phyloP scores from a whole-genome alignment of 2,888 invertebrate genomes.

The Elysia crispata region DNA sequence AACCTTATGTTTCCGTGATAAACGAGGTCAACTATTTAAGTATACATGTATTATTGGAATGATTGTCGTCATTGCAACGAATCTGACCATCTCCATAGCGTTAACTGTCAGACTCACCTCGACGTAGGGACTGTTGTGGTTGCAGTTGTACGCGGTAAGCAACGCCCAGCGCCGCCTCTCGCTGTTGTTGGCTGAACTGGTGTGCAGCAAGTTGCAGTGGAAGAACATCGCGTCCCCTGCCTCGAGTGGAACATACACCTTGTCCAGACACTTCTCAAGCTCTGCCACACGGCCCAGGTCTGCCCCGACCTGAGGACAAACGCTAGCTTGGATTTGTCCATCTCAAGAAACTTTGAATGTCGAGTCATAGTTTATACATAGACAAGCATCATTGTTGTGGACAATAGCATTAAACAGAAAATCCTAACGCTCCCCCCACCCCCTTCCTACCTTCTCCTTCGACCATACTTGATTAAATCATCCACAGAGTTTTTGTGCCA shows the following conservation, averaged over 20 bases:
- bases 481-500: no score
- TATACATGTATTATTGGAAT: no score
- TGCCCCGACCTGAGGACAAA: conserved; percentile 61
- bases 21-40: no score
- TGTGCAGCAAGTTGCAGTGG: conserved; percentile 72
- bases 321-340: no score
- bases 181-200: conserved; percentile 66
- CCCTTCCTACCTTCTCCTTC: no score
- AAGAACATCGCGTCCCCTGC: conserved; percentile 73
- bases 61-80: not conserved
- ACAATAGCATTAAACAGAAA: no score
- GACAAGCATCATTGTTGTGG: no score
- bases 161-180: conserved; percentile 70
- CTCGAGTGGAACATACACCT: conserved; percentile 69
- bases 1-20: no score
- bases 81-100: not conserved
- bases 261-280: conserved; percentile 60
- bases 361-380: no score
- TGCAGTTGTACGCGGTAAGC: conserved; percentile 68
- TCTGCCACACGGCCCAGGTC: conserved; percentile 66
- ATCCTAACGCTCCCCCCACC: no score
- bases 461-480: no score
- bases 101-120: conserved; percentile 14
- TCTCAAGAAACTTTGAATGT: no score
- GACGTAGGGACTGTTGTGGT: conserved; percentile 69